Evolutionary conservation across 2,888 invertebrate species (phyloP), one percentile per base, ranked within the genome.

Genomic region (Brenthis daphne): DNA sequence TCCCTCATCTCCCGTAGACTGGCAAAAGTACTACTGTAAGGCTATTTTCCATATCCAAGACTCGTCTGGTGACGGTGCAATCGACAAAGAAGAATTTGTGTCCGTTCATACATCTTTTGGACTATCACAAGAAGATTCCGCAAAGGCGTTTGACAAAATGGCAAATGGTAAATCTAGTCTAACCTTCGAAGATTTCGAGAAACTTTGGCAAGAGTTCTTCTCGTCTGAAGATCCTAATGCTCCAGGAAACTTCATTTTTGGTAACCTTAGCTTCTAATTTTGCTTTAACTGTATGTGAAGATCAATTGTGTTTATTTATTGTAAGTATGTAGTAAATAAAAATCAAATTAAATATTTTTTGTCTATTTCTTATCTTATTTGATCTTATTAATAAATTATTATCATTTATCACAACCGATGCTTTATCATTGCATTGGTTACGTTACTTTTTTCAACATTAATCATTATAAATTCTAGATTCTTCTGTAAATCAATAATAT

Each of bases 1-100:
- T 79, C 96, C 96, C 1, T 94, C 94, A 57, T 93, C 94, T 55
- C 95, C 96, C 37, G 93, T 96, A 71, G 96, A 96, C 70, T 98
- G 97, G 97, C 97, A 97, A 85, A 95, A 94, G 76, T 94, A 95
- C 67, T 98, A 97, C 88, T 95, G 96, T 95, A 95, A 96, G 82
- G 96, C 97, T 85, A 97, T 97, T 94, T 98, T 98, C 85, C 95
- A 96, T 77, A 91, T 97, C 71, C 96, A 97, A 85, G 98, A 98
- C 81, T 96, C 97, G 60, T 96, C 96, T 79, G 96, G 96, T 69
- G 98, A 98, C 80, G 89, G 88, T 1, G 78, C 78, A 0, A 97
- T 98, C 78, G 98, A 98, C 84, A 95, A 95, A 69, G 94, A 95
- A 14, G 98, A 98, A 84, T 98, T 97, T 86, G 95, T 96, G 6